Percentiles rank a stretch among this genome's conserved stretches.
Conservation (phyloP, 2,113 vertebrate genomes). For the Zosterops hypoxanthus region DNA sequence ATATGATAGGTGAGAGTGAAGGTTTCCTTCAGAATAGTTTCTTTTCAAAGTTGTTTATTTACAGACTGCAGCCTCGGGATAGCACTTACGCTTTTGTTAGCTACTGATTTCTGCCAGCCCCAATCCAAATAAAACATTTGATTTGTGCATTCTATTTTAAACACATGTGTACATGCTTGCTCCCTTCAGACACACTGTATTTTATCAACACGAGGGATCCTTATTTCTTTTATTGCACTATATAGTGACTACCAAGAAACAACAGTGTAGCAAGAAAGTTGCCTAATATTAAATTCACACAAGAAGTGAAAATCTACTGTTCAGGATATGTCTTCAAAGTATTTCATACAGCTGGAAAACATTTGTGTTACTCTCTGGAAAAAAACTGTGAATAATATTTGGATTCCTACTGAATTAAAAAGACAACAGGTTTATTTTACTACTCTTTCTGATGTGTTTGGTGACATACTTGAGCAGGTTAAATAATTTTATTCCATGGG, state of each 20-base stretch:
- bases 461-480: background rate
- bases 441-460: background rate
- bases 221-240: background rate
- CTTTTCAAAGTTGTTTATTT: background rate
- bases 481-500: background rate
- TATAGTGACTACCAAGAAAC: background rate
- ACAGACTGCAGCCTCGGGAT: background rate
- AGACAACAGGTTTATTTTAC: background rate
- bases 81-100: background rate
- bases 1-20: background rate
- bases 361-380: background rate
- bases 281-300: background rate
- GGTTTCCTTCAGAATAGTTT: background rate
- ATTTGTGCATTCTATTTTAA: background rate
- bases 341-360: background rate
- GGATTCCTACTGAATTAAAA: background rate
- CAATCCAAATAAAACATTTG: background rate
- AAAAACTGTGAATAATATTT: background rate
- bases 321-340: background rate
- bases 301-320: background rate
- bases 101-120: background rate
- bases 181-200: background rate
- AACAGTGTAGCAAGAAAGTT: background rate
- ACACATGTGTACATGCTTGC: background rate
- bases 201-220: background rate